Conservation (phyloP, 1,140 invertebrate species). For the Zaprionus davidi region DNA sequence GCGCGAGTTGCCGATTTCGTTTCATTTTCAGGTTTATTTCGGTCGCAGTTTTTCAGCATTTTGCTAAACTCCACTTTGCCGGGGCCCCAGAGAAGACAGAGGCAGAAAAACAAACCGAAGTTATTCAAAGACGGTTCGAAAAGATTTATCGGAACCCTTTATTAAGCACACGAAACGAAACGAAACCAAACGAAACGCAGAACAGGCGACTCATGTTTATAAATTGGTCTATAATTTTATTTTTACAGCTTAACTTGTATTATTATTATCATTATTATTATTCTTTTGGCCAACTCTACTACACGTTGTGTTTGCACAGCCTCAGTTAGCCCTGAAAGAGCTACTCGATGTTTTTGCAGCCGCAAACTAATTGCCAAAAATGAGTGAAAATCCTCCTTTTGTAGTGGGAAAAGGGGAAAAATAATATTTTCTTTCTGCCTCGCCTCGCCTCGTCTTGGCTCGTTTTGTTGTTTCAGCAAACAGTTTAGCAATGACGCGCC, state of each 20-base stretch:
- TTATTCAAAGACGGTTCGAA: conserved; percentile 40
- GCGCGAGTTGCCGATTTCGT: conserved; percentile 28
- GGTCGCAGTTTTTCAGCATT: conserved; percentile 78
- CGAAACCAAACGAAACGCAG: conserved; percentile 14
- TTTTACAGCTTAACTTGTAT: conserved; percentile 68
- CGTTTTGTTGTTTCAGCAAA: conserved; percentile 63
- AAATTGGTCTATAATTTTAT: conserved; percentile 84
- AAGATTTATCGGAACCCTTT: conserved; percentile 66
- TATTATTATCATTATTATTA: conserved; percentile 29
- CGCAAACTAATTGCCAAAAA: conserved; percentile 73
- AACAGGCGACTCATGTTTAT: conserved; percentile 76
- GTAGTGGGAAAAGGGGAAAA: conserved; percentile 37
- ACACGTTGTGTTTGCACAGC: conserved; percentile 27
- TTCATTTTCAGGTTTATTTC: conserved; percentile 38
- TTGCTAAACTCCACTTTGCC: conserved; percentile 71
- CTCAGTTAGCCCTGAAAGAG: conserved; percentile 32
- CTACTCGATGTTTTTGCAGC: conserved; percentile 60
- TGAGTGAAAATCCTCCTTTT: conserved; percentile 54
- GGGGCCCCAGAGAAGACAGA: neutral
- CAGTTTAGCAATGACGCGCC: conserved; percentile 49
- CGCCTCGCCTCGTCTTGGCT: neutral
- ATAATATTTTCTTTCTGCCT: conserved; percentile 49
- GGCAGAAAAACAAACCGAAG: conserved; percentile 26
- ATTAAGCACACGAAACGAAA: conserved; percentile 68
- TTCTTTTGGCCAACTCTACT: neutral